phyloP scores from a whole-genome alignment of 2,113 vertebrate genomes.

The Chaetodon trifascialis region DNA sequence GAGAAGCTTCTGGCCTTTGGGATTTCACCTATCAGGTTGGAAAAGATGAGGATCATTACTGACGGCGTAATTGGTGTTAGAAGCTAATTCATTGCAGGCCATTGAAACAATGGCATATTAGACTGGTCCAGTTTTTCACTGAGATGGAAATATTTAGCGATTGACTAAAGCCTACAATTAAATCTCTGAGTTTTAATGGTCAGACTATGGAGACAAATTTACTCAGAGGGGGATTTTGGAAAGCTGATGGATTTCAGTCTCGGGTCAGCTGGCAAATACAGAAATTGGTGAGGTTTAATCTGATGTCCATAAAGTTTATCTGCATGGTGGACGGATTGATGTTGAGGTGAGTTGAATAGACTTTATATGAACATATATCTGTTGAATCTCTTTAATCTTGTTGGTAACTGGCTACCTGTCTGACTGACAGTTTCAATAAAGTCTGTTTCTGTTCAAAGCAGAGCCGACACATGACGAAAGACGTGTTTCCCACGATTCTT shows the following conservation, averaged over 20 bases:
- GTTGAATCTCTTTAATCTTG: background rate
- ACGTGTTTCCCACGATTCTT: background rate
- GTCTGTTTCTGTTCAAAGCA: background rate
- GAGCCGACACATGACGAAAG: background rate
- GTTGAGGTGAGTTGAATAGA: background rate
- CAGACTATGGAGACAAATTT: background rate
- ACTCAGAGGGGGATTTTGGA: background rate
- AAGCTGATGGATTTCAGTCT: background rate
- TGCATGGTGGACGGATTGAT: background rate
- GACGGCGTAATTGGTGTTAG: slow-evolving; percentile 60
- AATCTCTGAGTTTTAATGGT: slow-evolving; percentile 2
- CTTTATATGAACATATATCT: background rate
- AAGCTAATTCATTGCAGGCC: slow-evolving; percentile 53
- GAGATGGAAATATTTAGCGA: slow-evolving; percentile 18
- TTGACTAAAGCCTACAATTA: slow-evolving; percentile 34
- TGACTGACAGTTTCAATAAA: slow-evolving; percentile 38
- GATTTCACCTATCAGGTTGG: slow-evolving; percentile 41
- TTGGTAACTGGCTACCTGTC: background rate
- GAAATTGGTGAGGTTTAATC: background rate
- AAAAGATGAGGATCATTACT: slow-evolving; percentile 58
- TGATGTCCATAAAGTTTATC: background rate
- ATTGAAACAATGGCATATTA: slow-evolving; percentile 44
- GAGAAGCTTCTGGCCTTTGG: slow-evolving; percentile 18
- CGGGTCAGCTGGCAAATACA: background rate
- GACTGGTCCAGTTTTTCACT: background rate